phyloP scores from a whole-genome alignment of 1,140 invertebrate species.

The Hermetia illucens region DNA sequence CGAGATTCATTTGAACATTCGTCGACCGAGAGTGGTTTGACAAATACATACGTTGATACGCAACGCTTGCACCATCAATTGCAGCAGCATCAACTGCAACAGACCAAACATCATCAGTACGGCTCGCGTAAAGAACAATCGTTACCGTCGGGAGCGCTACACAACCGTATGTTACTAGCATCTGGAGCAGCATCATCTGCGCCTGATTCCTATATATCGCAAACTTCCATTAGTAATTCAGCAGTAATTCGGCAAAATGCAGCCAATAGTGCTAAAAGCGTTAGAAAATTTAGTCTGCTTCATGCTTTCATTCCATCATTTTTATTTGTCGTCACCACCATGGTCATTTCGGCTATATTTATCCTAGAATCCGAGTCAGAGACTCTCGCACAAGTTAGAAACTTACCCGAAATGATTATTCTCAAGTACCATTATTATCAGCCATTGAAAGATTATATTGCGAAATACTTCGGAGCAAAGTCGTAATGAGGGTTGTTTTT shows the following conservation, averaged over 20 bases:
- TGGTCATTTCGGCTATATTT: constrained; percentile 47
- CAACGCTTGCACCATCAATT: constrained; percentile 9
- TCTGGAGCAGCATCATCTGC: constrained; percentile 14
- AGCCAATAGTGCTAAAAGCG: constrained; percentile 13
- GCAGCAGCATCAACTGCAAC: too few species aligned
- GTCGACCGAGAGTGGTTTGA: constrained; percentile 34
- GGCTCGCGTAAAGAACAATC: too few species aligned
- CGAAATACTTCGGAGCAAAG: constrained; percentile 14
- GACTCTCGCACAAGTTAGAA: constrained; percentile 49
- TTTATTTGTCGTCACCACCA: constrained; percentile 46
- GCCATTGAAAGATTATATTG: constrained; percentile 61
- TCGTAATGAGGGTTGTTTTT: too few species aligned
- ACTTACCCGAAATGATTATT: constrained; percentile 62
- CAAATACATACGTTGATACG: constrained; percentile 36
- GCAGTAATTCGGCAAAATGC: constrained; percentile 10
- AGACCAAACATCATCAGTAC: too few species aligned
- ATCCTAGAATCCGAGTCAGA: constrained; percentile 63
- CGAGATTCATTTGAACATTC: constrained; percentile 66
- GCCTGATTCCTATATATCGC: constrained; percentile 14
- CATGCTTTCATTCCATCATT: constrained; percentile 59
- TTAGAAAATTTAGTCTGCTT: constrained; percentile 40
- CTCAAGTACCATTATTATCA: constrained; percentile 68
- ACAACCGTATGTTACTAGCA: too few species aligned
- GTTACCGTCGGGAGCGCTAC: too few species aligned
- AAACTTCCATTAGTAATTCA: constrained; percentile 4